Base-by-base conservation (phyloP, 1,140 invertebrate species). In the Sminthurinus signatus region DNA sequence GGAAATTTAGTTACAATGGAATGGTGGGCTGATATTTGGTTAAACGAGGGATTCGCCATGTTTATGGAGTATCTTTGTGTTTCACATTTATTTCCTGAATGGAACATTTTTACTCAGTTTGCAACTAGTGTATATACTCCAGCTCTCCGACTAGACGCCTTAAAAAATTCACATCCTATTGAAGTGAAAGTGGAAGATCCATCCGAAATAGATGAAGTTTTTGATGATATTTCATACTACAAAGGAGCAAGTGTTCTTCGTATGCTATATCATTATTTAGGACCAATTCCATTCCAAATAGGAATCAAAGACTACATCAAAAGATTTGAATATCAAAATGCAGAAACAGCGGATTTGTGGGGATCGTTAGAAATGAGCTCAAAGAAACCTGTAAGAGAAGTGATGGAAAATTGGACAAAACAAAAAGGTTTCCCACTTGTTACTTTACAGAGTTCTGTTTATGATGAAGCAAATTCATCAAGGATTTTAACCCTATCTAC, bases 191-290 rank as follows among this genome's bases (percentile, higher is more conserved):
- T 94, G 0, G 85, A 86, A 1, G 86, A 93, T 79, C 89, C 92
- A 0, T 84, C 87, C 2, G 90, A 96, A 78, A 91, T 96, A 67
- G 89, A 93, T 75, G 90, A 93, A 39, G 93, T 96, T 69, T 98
- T 96, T 77, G 93, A 96, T 80, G 85, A 89, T 68, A 96, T 85
- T 43, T 17, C 43, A 17, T 63, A 60, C 36, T 25, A 86, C 69
- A 97, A 98, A 79, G 91, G 87, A 21, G 89, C 89, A 0, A 92
- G 91, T 32, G 86, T 98, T 1, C 96, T 98, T 52, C 82, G 93
- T 68, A 98, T 98, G 96, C 79, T 98, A 42, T 90, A 96, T 75
- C 85, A 88, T 73, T 98, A 95, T 73, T 89, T 99, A 71, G 94
- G 95, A 15, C 91, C 95, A 76, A 82, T 10, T 73, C 75, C 75